Percentiles rank a stretch among this genome's conserved stretches.
phyloP scores from a whole-genome alignment of 2,888 invertebrate species.

The Dasysyrphus tricinctus region DNA sequence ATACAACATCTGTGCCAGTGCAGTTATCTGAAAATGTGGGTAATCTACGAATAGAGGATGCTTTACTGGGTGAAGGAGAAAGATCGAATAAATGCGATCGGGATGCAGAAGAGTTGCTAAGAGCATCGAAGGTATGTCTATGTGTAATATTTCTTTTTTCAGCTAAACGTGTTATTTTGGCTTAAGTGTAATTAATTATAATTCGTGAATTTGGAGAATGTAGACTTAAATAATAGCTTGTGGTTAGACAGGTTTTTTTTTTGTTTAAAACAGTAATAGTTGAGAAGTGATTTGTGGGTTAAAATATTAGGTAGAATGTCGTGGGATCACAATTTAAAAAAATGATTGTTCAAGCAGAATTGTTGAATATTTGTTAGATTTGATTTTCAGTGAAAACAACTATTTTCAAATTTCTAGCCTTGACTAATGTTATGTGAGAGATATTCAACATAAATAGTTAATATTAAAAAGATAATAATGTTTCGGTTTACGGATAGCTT shows the following conservation, averaged over 20 bases:
- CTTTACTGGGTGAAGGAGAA: conserved; percentile 76
- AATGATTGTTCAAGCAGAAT: not conserved
- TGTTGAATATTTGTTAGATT: too few relatives aligned
- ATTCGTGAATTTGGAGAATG: not conserved
- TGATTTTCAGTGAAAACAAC: not conserved
- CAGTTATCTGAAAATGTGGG: conserved; percentile 81
- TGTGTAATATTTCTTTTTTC: conserved; percentile 30
- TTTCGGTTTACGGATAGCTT: too few relatives aligned
- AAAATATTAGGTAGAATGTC: not conserved
- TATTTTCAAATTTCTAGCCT: too few relatives aligned
- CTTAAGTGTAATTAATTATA: not conserved
- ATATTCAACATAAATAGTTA: too few relatives aligned
- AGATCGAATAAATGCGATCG: conserved; percentile 83
- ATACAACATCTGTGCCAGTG: conserved; percentile 32
- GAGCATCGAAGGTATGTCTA: conserved; percentile 84
- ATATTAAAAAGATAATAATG: too few relatives aligned
- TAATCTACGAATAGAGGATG: conserved; percentile 84
- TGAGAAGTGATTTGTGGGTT: not conserved
- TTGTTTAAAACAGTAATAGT: not conserved
- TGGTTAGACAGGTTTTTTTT: not conserved
- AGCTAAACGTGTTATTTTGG: not conserved
- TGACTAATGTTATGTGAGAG: too few relatives aligned
- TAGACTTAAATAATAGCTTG: not conserved
- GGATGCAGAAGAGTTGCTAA: conserved; percentile 86
- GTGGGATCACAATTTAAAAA: not conserved